These are phyloP conservation scores for Lycodopsis pacificus DNA, from an alignment of 2,797 vertebrate genomes.

Conservation along the genomic window DNA sequence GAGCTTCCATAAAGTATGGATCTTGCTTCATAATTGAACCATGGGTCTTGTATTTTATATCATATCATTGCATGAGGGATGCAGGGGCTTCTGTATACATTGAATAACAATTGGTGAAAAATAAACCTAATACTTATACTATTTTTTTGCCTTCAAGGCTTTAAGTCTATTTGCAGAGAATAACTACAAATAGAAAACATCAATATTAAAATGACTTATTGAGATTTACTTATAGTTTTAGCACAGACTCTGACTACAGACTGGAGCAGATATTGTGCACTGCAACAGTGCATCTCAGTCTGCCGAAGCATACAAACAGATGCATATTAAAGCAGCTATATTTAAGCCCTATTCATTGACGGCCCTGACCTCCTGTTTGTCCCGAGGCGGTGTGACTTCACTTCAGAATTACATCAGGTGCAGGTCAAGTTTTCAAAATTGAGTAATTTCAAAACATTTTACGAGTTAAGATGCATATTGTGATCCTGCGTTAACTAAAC, in stretches of 20 bases:
- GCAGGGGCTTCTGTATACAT: not conserved
- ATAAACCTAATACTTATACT: not conserved
- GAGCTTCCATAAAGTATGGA: slow-evolving; percentile 4
- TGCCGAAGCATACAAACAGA: slow-evolving; percentile 25
- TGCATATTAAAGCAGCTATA: slow-evolving; percentile 17
- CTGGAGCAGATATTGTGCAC: slow-evolving; percentile 7
- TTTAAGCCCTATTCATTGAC: slow-evolving; percentile 9
- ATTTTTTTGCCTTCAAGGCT: not conserved
- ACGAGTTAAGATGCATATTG: not conserved
- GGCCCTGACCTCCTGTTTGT: slow-evolving; percentile 5
- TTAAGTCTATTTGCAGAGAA: not conserved
- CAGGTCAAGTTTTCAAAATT: slow-evolving; percentile 1
- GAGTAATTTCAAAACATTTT: not conserved
- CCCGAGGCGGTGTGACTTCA: not conserved
- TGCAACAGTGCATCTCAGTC: slow-evolving; percentile 8
- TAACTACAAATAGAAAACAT: not conserved
- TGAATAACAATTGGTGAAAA: not conserved
- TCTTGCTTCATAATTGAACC: slow-evolving; percentile 22
- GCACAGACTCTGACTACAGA: not conserved
- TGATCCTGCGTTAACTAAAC: not conserved
- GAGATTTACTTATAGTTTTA: slow-evolving; percentile 13
- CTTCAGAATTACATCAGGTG: not conserved
- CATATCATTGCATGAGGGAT: not conserved
- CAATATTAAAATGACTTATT: not conserved
- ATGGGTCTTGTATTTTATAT: slow-evolving; percentile 3